These are phyloP conservation scores for Ectropis grisescens DNA, from an alignment of 1,140 invertebrate genomes.

Conservation along the genomic window DNA sequence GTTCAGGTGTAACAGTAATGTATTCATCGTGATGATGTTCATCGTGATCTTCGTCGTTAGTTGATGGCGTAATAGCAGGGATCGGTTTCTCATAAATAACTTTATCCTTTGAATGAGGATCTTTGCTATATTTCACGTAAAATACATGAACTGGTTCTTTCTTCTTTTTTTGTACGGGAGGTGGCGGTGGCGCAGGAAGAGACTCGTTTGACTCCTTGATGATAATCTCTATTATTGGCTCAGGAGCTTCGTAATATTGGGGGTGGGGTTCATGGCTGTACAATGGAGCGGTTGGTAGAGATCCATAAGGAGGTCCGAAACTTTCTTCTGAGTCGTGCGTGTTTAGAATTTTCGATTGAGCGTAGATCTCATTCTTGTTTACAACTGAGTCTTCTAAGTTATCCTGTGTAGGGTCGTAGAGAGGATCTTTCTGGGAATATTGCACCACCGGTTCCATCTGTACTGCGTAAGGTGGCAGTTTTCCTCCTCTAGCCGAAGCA, in stretches of 20 bases:
- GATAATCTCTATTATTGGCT: constrained; percentile 92
- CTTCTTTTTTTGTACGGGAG: constrained; percentile 72
- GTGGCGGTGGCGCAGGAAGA: constrained; percentile 76
- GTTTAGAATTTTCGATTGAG: constrained; percentile 67
- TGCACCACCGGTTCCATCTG: constrained; percentile 85
- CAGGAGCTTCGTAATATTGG: constrained; percentile 82
- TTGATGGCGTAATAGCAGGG: constrained; percentile 78
- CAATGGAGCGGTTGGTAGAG: constrained; percentile 60
- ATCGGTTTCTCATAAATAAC: constrained; percentile 84
- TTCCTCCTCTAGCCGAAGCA: constrained; percentile 50
- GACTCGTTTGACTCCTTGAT: constrained; percentile 90
- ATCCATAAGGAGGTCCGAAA: constrained; percentile 56
- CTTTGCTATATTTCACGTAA: constrained; percentile 91
- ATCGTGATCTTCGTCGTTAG: constrained; percentile 74
- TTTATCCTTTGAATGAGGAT: constrained; percentile 77
- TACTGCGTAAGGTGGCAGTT: constrained; percentile 79
- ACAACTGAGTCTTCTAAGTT: constrained; percentile 53
- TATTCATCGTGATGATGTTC: constrained; percentile 64
- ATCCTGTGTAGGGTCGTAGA: constrained; percentile 73
- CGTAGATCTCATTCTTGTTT: constrained; percentile 65
- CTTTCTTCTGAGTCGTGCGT: constrained; percentile 68
- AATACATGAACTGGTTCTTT: constrained; percentile 91
- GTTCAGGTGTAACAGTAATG: constrained; percentile 54
- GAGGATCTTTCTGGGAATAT: constrained; percentile 82
- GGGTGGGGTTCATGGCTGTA: constrained; percentile 64